Percentiles rank a stretch among this genome's conserved stretches.
Evolutionary conservation across 2,888 invertebrate genomes (phyloP).

Genomic region (Drosophila gaucha): DNA sequence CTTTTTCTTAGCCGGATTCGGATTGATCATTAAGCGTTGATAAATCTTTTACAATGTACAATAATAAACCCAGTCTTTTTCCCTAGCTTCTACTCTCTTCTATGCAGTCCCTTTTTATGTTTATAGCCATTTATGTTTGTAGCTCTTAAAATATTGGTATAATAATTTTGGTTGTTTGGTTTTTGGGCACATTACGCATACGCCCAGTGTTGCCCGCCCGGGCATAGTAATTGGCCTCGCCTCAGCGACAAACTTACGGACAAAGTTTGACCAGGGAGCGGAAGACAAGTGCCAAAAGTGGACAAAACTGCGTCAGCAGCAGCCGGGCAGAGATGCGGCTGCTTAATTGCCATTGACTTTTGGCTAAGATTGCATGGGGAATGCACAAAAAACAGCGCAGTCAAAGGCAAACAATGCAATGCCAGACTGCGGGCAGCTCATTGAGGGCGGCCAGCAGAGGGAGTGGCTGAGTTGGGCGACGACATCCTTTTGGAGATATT

Average conservation of each 20-base stretch:
- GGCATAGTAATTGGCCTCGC: slow-evolving; percentile 49
- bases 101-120: neutral
- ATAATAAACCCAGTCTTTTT: neutral
- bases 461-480: slow-evolving; percentile 33
- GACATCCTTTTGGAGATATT: slow-evolving; percentile 70
- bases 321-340: slow-evolving; percentile 46
- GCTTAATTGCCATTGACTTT: slow-evolving; percentile 73
- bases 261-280: slow-evolving; percentile 41
- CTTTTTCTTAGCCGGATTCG: neutral
- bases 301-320: slow-evolving; percentile 58
- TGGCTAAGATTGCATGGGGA: slow-evolving; percentile 44
- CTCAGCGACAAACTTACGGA: slow-evolving; percentile 36
- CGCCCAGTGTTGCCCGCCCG: slow-evolving; percentile 15
- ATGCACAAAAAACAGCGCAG: slow-evolving; percentile 44
- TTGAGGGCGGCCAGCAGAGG: neutral
- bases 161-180: slow-evolving; percentile 22
- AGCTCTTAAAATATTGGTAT: slow-evolving; percentile 32
- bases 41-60: neutral
- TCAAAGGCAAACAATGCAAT: slow-evolving; percentile 50
- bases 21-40: neutral
- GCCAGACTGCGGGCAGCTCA: neutral
- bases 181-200: slow-evolving; percentile 27
- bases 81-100: neutral
- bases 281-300: slow-evolving; percentile 31
- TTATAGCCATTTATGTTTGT: slow-evolving; percentile 15